Evolutionary conservation across 2,888 invertebrate genomes (phyloP).

Genomic region (Diaprepes abbreviatus): DNA sequence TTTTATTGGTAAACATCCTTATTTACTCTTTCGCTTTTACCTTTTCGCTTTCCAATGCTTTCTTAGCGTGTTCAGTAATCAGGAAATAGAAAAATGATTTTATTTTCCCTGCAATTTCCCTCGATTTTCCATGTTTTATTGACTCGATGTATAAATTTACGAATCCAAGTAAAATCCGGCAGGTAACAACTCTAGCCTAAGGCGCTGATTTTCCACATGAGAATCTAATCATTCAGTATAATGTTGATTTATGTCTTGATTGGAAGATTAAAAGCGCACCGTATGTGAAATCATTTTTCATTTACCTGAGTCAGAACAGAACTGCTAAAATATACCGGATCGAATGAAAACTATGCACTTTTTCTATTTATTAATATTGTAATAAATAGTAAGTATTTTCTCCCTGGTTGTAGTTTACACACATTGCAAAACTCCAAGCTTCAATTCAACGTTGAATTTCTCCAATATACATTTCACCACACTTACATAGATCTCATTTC

Average conservation of each 20-base stretch:
- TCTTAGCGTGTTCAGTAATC: conserved; percentile 31
- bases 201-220: not conserved
- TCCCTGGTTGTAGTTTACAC: too few species aligned
- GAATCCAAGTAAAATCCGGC: conserved; percentile 38
- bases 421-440: too few species aligned
- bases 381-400: too few species aligned
- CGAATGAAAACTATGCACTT: too few species aligned
- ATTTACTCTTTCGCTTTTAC: conserved; percentile 19
- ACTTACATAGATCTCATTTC: too few species aligned
- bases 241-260: conserved; percentile 15
- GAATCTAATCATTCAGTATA: conserved; percentile 1
- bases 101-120: conserved; percentile 46
- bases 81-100: conserved; percentile 49
- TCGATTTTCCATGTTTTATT: conserved; percentile 41
- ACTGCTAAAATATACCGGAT: too few species aligned
- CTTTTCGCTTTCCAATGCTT: conserved; percentile 3
- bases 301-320: too few species aligned
- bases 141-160: conserved; percentile 42
- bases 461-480: too few species aligned
- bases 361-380: too few species aligned
- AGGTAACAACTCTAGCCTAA: conserved; percentile 32
- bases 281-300: too few species aligned
- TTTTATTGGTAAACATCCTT: conserved; percentile 14
- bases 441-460: too few species aligned
- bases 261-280: not conserved